Conservation (phyloP, 2,113 vertebrate species). For the Azemiops feae region DNA sequence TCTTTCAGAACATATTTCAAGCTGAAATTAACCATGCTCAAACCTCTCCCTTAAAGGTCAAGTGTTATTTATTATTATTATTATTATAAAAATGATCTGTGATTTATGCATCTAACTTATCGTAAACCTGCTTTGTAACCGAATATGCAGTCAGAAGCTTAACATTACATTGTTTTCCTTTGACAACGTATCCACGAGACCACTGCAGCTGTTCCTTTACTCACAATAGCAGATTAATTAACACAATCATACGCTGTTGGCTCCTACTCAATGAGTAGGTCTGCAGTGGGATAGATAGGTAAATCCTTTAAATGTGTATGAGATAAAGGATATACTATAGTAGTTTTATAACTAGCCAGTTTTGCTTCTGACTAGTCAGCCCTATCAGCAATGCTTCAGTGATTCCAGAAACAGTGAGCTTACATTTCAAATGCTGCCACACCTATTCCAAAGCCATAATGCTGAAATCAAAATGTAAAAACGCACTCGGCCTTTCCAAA, state of each 20-base stretch:
- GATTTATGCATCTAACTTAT: conserved; percentile 98
- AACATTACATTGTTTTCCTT: conserved; percentile 99
- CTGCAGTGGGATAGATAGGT: conserved; percentile 99
- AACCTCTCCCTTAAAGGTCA: conserved; percentile 95
- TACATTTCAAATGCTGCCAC: conserved; percentile 71
- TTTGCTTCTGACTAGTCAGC: conserved; percentile 87
- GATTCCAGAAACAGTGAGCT: conserved; percentile 66
- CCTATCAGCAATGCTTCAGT: conserved; percentile 70
- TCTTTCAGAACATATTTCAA: conserved; percentile 92
- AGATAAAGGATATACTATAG: conserved; percentile 88
- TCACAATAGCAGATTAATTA: conserved; percentile 99
- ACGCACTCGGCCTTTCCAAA: conserved; percentile 62
- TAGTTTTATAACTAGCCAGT: conserved; percentile 83
- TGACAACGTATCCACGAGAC: conserved; percentile 97
- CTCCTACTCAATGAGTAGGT: conserved; percentile 96
- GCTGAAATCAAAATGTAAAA: conserved; percentile 64
- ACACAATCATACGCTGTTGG: conserved; percentile 99
- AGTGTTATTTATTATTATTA: conserved; percentile 89
- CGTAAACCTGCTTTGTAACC: conserved; percentile 94
- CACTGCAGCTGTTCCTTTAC: conserved; percentile 97
- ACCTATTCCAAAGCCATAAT: conserved; percentile 69
- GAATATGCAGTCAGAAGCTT: conserved; percentile 97
- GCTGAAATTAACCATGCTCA: conserved; percentile 87
- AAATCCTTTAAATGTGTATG: conserved; percentile 96
- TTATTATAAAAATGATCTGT: conserved; percentile 89